Percentiles rank a stretch among this genome's conserved stretches.
Conservation (phyloP, 2,888 invertebrate genomes). For the Anagyrus pseudococci region DNA sequence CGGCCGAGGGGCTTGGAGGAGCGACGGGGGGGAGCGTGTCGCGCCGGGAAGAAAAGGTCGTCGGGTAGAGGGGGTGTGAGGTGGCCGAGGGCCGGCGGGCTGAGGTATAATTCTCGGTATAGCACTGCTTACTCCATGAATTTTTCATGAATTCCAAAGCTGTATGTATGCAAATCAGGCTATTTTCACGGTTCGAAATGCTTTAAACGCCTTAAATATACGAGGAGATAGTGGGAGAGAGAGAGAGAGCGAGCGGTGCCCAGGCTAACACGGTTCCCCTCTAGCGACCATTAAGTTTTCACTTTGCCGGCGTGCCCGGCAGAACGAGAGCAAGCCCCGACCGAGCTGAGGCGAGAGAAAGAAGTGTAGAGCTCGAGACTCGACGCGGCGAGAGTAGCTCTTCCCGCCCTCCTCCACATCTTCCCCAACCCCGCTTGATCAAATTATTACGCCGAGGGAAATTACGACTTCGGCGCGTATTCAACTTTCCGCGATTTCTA, state of each 20-base stretch:
- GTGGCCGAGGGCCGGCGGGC: background rate
- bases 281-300: constrained; percentile 54
- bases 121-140: constrained; percentile 54
- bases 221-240: constrained; percentile 51
- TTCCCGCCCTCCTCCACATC: too few species aligned
- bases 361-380: too few species aligned
- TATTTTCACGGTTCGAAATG: constrained; percentile 57
- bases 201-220: constrained; percentile 57
- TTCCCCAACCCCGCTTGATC: constrained; percentile 19
- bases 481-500: constrained; percentile 25
- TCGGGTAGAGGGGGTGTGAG: constrained; percentile 7
- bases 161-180: constrained; percentile 58
- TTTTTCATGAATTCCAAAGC: constrained; percentile 58
- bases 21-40: background rate
- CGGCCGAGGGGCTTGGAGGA: background rate
- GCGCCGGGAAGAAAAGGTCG: constrained; percentile 4
- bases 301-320: constrained; percentile 42
- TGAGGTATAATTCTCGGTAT: constrained; percentile 46
- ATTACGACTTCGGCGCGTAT: constrained; percentile 30
- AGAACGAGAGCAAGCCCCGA: constrained; percentile 8
- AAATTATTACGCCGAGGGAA: constrained; percentile 34
- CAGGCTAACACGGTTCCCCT: constrained; percentile 50
- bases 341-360: constrained; percentile 1
- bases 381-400: constrained; percentile 2
- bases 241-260: too few species aligned